Percentiles rank a stretch among this genome's conserved stretches.
These are phyloP conservation scores for Aphelocoma californica DNA, from an alignment of 2,797 vertebrate species.

Conservation along the genomic window DNA sequence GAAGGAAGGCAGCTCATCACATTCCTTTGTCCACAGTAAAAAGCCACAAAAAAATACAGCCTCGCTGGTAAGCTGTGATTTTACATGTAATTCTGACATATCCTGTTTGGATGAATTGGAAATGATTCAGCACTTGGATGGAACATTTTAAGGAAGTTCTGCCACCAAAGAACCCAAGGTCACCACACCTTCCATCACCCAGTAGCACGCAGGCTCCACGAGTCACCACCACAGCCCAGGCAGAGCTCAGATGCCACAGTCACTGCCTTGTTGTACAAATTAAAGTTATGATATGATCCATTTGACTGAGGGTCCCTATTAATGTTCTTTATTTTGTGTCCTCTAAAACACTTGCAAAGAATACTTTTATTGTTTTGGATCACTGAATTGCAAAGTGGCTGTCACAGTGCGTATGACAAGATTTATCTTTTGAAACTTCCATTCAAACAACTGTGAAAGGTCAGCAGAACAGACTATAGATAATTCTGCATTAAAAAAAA, in stretches of 20 bases:
- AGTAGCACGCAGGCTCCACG: background rate
- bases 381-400: background rate
- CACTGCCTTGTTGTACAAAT: background rate
- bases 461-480: background rate
- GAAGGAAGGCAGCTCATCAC: background rate
- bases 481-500: background rate
- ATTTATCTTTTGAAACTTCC: background rate
- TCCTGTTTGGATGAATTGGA: background rate
- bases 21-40: background rate
- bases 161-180: background rate
- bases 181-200: background rate
- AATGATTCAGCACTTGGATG: background rate
- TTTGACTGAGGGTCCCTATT: background rate
- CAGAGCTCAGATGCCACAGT: background rate
- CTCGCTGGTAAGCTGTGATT: background rate
- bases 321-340: background rate
- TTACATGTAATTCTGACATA: background rate
- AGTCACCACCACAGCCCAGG: background rate
- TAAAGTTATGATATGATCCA: background rate
- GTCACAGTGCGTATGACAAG: background rate
- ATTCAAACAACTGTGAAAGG: background rate
- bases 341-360: background rate
- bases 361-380: background rate
- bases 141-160: background rate
- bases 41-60: background rate